These are phyloP conservation scores for Helicoverpa armigera DNA, from an alignment of 1,140 invertebrate species.

Conservation along the genomic window DNA sequence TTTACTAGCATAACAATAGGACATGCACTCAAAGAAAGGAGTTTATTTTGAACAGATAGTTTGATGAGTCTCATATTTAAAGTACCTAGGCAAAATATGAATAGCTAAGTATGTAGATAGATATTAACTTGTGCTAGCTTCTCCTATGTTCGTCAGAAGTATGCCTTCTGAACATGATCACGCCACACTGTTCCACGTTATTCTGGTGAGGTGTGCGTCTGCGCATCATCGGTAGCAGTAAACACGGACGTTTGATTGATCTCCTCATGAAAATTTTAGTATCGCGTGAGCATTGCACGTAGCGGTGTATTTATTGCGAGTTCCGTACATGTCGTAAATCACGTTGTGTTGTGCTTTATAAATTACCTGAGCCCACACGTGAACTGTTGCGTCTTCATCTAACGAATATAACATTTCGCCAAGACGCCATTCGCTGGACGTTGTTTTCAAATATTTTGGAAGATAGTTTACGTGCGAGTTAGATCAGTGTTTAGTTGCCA, in stretches of 20 bases:
- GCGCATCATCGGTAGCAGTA: neutral
- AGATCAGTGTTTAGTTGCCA: too few species aligned
- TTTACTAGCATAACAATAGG: too few species aligned
- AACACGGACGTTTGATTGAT: constrained; percentile 4
- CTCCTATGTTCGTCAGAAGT: neutral
- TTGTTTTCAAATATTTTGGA: neutral
- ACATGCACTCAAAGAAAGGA: too few species aligned
- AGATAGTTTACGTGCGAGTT: too few species aligned
- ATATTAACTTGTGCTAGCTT: too few species aligned
- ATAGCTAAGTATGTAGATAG: too few species aligned
- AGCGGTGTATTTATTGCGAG: neutral
- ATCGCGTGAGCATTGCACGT: neutral
- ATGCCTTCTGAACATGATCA: neutral
- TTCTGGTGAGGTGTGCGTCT: neutral
- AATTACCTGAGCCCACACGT: neutral
- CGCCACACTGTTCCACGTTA: neutral
- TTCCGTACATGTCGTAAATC: neutral
- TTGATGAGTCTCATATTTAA: too few species aligned
- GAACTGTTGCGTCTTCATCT: too few species aligned
- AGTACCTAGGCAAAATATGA: too few species aligned
- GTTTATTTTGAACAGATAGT: too few species aligned
- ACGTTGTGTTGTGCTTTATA: neutral
- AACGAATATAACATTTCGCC: neutral
- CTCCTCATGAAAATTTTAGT: constrained; percentile 15
- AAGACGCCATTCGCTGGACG: neutral